Evolutionary conservation across 2,113 vertebrate species (phyloP).

Genomic region (Silurus meridionalis): DNA sequence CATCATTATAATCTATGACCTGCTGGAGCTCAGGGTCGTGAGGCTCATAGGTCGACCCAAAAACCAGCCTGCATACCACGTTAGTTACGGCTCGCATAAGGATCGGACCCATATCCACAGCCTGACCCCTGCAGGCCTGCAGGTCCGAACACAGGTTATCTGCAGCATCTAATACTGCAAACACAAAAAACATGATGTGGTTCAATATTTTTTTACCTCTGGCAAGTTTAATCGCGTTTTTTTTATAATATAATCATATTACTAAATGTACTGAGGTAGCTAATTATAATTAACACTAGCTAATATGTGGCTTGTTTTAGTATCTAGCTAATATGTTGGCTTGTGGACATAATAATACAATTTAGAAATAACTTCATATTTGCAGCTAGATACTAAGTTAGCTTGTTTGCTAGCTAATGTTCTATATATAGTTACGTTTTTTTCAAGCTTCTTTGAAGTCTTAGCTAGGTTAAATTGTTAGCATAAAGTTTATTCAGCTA

Average conservation of each 20-base stretch:
- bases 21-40: constrained; percentile 68
- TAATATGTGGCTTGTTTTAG: not conserved
- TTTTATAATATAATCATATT: not conserved
- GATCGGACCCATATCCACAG: constrained; percentile 64
- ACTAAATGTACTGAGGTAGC: not conserved
- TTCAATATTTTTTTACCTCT: not conserved
- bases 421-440: not conserved
- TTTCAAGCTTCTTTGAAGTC: not conserved
- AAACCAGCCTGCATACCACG: constrained; percentile 74
- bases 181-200: constrained; percentile 12
- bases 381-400: not conserved
- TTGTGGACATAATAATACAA: not conserved
- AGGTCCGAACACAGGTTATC: constrained; percentile 66
- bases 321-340: too few species aligned
- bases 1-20: constrained; percentile 73
- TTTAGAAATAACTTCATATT: not conserved
- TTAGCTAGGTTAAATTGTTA: too few species aligned
- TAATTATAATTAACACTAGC: not conserved
- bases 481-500: too few species aligned
- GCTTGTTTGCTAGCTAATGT: not conserved
- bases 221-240: not conserved
- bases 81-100: constrained; percentile 74
- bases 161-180: constrained; percentile 67
- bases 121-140: constrained; percentile 30
- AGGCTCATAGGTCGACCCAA: constrained; percentile 67